Conservation (phyloP, 2,888 invertebrate species). For the Tachina grossa region DNA sequence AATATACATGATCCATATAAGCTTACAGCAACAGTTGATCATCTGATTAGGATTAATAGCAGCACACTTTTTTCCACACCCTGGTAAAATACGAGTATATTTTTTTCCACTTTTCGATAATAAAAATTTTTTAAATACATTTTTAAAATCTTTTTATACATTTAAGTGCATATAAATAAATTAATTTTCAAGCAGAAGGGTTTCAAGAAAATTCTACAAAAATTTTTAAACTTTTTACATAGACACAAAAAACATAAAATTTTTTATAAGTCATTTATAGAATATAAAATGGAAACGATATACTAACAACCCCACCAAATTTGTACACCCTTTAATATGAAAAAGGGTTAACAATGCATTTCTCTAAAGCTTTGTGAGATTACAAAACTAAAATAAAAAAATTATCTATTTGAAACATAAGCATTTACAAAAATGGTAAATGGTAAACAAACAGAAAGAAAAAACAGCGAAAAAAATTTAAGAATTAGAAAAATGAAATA, state of each 20-base stretch:
- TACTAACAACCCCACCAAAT: conserved; percentile 62
- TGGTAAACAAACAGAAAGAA: neutral
- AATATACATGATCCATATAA: too few relatives aligned
- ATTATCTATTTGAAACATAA: conserved; percentile 52
- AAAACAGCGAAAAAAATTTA: conserved; percentile 10
- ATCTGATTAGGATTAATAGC: too few relatives aligned
- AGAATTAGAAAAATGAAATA: conserved; percentile 4
- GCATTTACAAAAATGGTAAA: conserved; percentile 63
- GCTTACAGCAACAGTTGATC: too few relatives aligned
- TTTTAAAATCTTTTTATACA: too few relatives aligned
- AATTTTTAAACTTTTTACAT: neutral
- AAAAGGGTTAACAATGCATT: conserved; percentile 57
- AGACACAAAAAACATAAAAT: neutral
- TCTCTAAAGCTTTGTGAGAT: conserved; percentile 56
- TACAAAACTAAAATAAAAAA: conserved; percentile 1
- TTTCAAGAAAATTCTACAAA: neutral
- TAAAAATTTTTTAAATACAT: too few relatives aligned
- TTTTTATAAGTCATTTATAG: neutral
- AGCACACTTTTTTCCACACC: too few relatives aligned
- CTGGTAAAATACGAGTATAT: too few relatives aligned
- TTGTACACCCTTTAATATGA: neutral
- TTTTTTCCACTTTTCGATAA: too few relatives aligned
- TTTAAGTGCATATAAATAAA: too few relatives aligned
- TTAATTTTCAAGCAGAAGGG: too few relatives aligned
- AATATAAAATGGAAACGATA: conserved; percentile 52